Evolutionary conservation across 2,888 invertebrate genomes (phyloP).

Genomic region (Chaitophorus viminalis): DNA sequence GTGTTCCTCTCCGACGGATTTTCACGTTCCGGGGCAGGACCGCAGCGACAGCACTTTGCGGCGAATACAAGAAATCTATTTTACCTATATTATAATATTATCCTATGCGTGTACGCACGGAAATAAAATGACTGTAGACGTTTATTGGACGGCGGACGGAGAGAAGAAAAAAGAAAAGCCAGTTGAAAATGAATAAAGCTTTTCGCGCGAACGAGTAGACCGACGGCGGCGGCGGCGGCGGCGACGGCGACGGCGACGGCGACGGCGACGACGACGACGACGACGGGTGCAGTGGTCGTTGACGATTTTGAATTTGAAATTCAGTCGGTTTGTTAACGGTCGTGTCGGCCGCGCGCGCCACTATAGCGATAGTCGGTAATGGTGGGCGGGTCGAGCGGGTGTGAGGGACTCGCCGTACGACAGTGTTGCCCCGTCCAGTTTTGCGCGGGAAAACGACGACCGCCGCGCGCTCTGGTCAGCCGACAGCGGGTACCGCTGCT

Average conservation of each 20-base stretch:
- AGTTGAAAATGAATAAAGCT: not conserved
- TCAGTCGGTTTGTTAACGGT: constrained; percentile 50
- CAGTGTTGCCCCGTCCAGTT: constrained; percentile 54
- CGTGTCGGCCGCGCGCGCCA: constrained; percentile 44
- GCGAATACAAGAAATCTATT: too few species aligned
- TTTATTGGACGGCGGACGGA: not conserved
- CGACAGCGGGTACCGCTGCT: not conserved
- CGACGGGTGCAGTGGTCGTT: constrained; percentile 30
- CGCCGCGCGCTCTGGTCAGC: constrained; percentile 28
- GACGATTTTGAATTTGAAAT: constrained; percentile 58
- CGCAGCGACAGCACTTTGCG: too few species aligned
- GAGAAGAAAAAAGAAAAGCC: not conserved
- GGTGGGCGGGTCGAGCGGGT: not conserved
- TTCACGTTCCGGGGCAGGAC: not conserved
- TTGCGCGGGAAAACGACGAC: constrained; percentile 55
- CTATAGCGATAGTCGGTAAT: not conserved
- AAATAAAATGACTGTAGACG: not conserved
- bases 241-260: not conserved
- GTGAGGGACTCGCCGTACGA: not conserved
- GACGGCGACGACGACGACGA: not conserved
- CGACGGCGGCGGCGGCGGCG: not conserved
- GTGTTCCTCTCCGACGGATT: too few species aligned
- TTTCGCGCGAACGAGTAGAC: constrained; percentile 37
- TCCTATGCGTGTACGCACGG: not conserved
- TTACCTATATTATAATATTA: too few species aligned